Base-by-base conservation (phyloP, 2,113 vertebrate species). In the Vidua macroura region DNA sequence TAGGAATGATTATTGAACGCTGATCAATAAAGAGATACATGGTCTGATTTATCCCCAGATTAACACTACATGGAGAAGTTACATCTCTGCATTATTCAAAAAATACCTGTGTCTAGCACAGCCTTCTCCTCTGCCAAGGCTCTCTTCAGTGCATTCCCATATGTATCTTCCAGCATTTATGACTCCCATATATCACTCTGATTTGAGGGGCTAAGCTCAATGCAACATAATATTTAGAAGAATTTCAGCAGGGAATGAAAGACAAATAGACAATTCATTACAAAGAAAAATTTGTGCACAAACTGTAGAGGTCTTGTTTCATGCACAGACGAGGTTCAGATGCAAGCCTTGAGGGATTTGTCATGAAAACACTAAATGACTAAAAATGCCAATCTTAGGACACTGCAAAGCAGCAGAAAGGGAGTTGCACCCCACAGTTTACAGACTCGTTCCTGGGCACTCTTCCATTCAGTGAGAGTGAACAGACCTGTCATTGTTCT, bases 1-100 rank as follows among this genome's bases (percentile, higher is more conserved):
- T 8, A 51, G 56, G 33, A 84, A 82, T 1, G 1, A 79, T 86
- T 91, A 92, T 77, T 83, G 79, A 96, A 90, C 59, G 11, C 73
- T 49, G 63, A 94, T 90, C 62, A 82, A 85, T 44, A 41, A 24
- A 33, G 12, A 60, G 41, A 86, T 79, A 84, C 41, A 63, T 11
- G 7, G 11, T 14, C 55, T 92, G 27, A 66, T 24, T 82, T 79
- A 77, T 76, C 64, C 81, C 23, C 59, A 76, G 13, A 77, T 86
- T 39, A 91, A 68, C 37, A 43, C 24, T 73, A 55, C 30, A 74
- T 21, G 35, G 67, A n/a, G n/a, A n/a, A 66, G 82, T 59, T 58
- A 81, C 55, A 58, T 77, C 43, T 86, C 73, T 59, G 31, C n/a
- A 76, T 91, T 94, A 85, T 82, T 90, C 27, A 93, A 96, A 92